These are phyloP conservation scores for Ypsolopha scabrella DNA, from an alignment of 2,888 invertebrate genomes.

Conservation along the genomic window DNA sequence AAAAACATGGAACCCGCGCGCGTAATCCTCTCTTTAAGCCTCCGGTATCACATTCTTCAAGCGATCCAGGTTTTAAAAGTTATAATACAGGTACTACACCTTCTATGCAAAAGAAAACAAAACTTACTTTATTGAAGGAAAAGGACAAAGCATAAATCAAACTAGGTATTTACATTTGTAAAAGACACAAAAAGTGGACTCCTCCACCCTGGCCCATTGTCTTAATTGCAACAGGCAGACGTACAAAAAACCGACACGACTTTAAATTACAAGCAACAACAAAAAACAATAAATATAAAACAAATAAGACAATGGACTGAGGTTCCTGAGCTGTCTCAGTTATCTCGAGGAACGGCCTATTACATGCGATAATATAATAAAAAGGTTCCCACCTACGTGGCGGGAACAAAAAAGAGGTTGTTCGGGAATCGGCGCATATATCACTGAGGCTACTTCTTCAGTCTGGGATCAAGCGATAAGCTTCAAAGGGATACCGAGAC, in stretches of 20 bases:
- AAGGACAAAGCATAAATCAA: too few relatives aligned
- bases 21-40: neutral
- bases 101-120: too few relatives aligned
- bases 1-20: neutral
- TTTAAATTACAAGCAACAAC: conserved; percentile 20
- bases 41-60: too few relatives aligned
- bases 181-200: neutral
- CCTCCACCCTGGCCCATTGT: conserved; percentile 1
- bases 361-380: conserved; percentile 40
- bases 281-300: conserved; percentile 3
- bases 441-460: conserved; percentile 7
- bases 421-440: conserved; percentile 25
- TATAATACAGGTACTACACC: too few relatives aligned
- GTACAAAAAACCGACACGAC: conserved; percentile 30
- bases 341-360: conserved; percentile 30
- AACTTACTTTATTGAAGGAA: too few relatives aligned
- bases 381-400: conserved; percentile 40
- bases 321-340: conserved; percentile 13
- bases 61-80: too few relatives aligned
- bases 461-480: conserved; percentile 7
- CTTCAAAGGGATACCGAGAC: neutral
- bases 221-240: conserved; percentile 36
- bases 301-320: conserved; percentile 22
- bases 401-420: conserved; percentile 26
- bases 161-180: neutral